A percentile compares a stretch with the other conserved stretches of the same genome.
phyloP scores from a whole-genome alignment of 2,797 vertebrate genomes.

The Chelon auratus region DNA sequence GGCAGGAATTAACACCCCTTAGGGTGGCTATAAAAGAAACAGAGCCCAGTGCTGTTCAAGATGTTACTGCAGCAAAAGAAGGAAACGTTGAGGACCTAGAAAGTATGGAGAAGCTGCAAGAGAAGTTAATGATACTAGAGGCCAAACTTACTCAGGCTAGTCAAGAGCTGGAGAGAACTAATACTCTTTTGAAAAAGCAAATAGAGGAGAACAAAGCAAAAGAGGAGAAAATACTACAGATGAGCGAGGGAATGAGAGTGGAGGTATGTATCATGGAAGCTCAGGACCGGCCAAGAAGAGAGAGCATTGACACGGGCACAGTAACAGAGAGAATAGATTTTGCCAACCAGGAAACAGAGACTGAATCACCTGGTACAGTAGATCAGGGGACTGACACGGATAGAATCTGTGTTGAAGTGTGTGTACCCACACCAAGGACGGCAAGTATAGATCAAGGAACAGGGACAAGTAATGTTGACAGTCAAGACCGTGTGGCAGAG shows the following conservation, averaged over 20 bases:
- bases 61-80: conserved; percentile 27
- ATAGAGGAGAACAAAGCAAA: conserved; percentile 88
- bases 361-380: conserved; percentile 60
- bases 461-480: conserved; percentile 33
- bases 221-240: conserved; percentile 87
- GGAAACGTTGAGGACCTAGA: conserved; percentile 25
- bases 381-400: conserved; percentile 81
- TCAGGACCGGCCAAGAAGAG: conserved; percentile 65
- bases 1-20: conserved; percentile 54
- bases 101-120: conserved; percentile 79
- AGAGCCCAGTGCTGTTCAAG: conserved; percentile 42
- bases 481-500: conserved; percentile 48
- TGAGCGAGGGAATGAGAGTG: conserved; percentile 83
- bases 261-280: conserved; percentile 70
- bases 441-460: conserved; percentile 51
- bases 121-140: conserved; percentile 86
- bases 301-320: conserved; percentile 78
- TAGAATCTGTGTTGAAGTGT: conserved; percentile 73
- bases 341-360: conserved; percentile 69
- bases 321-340: conserved; percentile 59
- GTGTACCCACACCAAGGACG: conserved; percentile 35
- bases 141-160: conserved; percentile 86
- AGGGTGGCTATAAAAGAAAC: conserved; percentile 46
- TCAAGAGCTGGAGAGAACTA: conserved; percentile 86
- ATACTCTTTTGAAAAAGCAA: conserved; percentile 85